phyloP scores from a whole-genome alignment of 1,140 invertebrate species.

The Calliopsis andreniformis region DNA sequence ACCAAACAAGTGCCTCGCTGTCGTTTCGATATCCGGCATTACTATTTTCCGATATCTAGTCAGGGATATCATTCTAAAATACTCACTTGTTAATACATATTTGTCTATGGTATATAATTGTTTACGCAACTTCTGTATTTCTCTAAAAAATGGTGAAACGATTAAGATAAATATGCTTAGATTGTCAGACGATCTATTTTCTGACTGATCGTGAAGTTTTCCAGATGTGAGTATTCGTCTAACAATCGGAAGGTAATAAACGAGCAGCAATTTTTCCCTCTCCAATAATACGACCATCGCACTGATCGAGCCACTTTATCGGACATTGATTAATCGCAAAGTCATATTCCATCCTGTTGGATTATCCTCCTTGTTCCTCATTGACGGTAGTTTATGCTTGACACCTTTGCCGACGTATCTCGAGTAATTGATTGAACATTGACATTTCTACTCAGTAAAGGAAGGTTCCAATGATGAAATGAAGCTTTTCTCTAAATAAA shows the following conservation, averaged over 20 bases:
- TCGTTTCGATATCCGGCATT: conserved; percentile 17
- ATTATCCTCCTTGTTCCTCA: conserved; percentile 28
- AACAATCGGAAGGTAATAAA: neutral
- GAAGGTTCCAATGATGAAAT: neutral
- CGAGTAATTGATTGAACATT: conserved; percentile 39
- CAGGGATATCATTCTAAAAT: too few species aligned
- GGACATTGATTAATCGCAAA: conserved; percentile 44
- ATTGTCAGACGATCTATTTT: too few species aligned
- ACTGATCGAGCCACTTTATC: neutral
- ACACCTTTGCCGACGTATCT: neutral
- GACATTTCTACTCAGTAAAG: neutral
- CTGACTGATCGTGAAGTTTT: too few species aligned
- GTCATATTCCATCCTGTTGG: conserved; percentile 21
- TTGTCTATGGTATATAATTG: too few species aligned
- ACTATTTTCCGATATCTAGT: conserved; percentile 5
- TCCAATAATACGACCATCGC: neutral
- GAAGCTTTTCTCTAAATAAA: neutral
- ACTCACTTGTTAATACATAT: neutral
- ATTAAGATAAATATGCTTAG: too few species aligned
- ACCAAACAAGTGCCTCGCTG: conserved; percentile 11
- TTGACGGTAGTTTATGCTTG: conserved; percentile 31
- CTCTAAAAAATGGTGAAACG: too few species aligned
- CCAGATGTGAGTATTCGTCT: too few species aligned
- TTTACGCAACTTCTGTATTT: too few species aligned
- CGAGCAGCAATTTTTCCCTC: conserved; percentile 7